Evolutionary conservation across 1,140 invertebrate species (phyloP), one percentile per base, ranked within the genome.

Genomic region (Stenopsyche tienmushanensis): DNA sequence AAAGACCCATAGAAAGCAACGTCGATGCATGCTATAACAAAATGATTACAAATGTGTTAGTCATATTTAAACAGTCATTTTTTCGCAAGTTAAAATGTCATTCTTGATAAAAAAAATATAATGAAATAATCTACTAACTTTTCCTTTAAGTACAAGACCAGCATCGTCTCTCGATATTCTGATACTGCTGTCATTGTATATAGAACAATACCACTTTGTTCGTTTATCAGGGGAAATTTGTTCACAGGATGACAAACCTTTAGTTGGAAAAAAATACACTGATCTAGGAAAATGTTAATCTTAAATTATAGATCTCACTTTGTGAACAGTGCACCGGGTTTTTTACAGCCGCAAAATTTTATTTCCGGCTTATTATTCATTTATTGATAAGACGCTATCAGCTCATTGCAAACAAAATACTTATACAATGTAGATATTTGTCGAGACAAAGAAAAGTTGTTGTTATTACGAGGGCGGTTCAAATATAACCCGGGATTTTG

Each of bases 81-180:
- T 44, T 3, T 44, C 18, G 41, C 34, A 49, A 49, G 20, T 20
- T 39, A 54, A 25, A 3, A 34, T 47, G 24, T 15, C 39, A 34
- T 9, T 34, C 20, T 57, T 3, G n/a, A 57, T 39, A 26, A 2
- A 34, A 39, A 44, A 34, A 20, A n/a, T n/a, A n/a, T n/a, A n/a
- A n/a, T n/a, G n/a, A n/a, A n/a, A n/a, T n/a, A n/a, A n/a, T 44
- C n/a, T 18, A 15, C 63, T 5, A 41, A 69, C 67, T 47, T 66
- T 65, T 58, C 64, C 64, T 59, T 66, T 69, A 3, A 69, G 49
- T 10, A 66, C 59, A 29, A 50, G 49, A 18, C 67, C 67, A 44
- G 65, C 59, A 9, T 69, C 63, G 58, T 65, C 62, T 21, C 57
- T 55, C 9, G 60, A 66, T 3, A 69, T 15, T 1, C 64, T 26